Percentiles rank a stretch among this genome's conserved stretches.
phyloP scores from a whole-genome alignment of 2,797 vertebrate species.

The Karalla daura region DNA sequence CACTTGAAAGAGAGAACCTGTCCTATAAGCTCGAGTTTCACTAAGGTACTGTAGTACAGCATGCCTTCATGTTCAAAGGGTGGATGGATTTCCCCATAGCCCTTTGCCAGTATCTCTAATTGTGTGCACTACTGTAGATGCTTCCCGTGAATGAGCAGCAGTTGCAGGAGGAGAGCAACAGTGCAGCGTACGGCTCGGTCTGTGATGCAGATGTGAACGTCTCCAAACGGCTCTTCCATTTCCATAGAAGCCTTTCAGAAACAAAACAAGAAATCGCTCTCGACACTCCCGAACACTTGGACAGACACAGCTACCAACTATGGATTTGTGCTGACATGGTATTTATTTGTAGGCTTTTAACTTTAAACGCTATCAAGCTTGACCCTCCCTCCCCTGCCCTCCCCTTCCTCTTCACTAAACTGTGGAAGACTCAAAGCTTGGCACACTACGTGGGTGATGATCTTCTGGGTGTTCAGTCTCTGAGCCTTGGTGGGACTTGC shows the following conservation, averaged over 20 bases:
- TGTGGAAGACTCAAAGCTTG: conserved; percentile 46
- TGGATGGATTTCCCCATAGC: conserved; percentile 34
- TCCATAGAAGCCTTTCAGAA: conserved; percentile 49
- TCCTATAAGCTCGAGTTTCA: conserved; percentile 51
- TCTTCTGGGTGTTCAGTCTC: conserved; percentile 19
- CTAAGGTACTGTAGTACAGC: conserved; percentile 61
- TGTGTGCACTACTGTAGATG: conserved; percentile 45
- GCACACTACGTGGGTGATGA: conserved; percentile 53
- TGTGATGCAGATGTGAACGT: conserved; percentile 33
- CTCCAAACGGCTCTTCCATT: conserved; percentile 56
- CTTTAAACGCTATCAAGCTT: conserved; percentile 44
- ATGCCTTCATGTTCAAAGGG: conserved; percentile 56
- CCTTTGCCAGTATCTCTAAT: conserved; percentile 42
- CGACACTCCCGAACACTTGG: conserved; percentile 67
- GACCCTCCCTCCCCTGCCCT: too few relatives aligned
- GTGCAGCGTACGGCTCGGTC: conserved; percentile 4
- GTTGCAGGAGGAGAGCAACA: conserved; percentile 20
- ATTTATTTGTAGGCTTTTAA: conserved; percentile 70
- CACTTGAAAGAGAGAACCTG: conserved; percentile 70
- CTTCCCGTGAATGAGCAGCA: conserved; percentile 49
- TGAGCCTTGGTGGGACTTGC: conserved; percentile 63
- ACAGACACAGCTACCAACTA: conserved; percentile 45
- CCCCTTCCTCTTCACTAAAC: too few relatives aligned
- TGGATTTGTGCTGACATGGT: conserved; percentile 57
- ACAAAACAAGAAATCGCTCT: conserved; percentile 27